Conservation (phyloP, 2,888 invertebrate genomes). For the Caenorhabditis sp. region DNA sequence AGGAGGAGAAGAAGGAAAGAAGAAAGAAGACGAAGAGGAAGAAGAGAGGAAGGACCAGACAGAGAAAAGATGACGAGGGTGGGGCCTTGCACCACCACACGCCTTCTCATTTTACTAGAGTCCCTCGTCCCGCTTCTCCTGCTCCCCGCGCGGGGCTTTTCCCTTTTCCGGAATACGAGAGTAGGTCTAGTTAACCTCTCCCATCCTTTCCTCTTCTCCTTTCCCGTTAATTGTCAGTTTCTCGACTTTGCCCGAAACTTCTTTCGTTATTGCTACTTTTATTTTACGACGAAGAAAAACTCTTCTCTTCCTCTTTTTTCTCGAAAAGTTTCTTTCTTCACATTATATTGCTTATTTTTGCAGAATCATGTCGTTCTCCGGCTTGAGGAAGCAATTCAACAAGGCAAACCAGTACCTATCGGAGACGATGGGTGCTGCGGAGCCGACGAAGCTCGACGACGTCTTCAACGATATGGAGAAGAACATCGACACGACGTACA, state of each 20-base stretch:
- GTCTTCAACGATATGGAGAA: constrained; percentile 99
- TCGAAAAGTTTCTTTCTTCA: background rate
- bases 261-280: too few species aligned
- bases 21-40: background rate
- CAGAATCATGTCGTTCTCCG: constrained; percentile 94
- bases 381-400: constrained; percentile 98
- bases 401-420: constrained; percentile 99
- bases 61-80: constrained; percentile 32
- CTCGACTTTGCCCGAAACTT: background rate
- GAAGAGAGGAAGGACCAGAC: constrained; percentile 1
- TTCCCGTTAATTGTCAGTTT: constrained; percentile 27
- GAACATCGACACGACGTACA: constrained; percentile 98
- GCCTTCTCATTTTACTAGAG: constrained; percentile 56
- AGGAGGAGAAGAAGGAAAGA: constrained; percentile 16
- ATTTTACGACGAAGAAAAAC: too few species aligned
- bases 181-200: constrained; percentile 48
- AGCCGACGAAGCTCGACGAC: constrained; percentile 98
- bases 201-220: constrained; percentile 6
- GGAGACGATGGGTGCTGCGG: constrained; percentile 99
- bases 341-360: constrained; percentile 13
- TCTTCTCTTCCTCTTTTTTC: background rate
- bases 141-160: constrained; percentile 16
- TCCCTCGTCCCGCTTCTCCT: constrained; percentile 8
- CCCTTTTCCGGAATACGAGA: constrained; percentile 60
- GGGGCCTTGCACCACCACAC: constrained; percentile 19